These are phyloP conservation scores for Agonopterix subpropinquella DNA, from an alignment of 2,888 invertebrate species.

Conservation along the genomic window DNA sequence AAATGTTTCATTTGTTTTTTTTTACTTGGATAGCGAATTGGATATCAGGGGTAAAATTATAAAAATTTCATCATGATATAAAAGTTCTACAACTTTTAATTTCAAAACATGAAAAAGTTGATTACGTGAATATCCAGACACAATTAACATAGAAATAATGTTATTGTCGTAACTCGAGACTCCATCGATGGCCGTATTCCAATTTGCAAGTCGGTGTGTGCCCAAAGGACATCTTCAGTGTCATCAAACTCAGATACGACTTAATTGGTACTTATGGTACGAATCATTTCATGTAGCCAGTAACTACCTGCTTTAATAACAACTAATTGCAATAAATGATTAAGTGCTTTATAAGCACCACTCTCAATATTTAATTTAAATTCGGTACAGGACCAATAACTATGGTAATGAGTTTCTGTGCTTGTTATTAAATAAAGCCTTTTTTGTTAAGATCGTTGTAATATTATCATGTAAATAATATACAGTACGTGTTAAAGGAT, in stretches of 20 bases:
- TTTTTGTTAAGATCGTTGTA: neutral
- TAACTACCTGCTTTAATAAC: constrained; percentile 40
- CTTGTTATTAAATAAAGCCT: neutral
- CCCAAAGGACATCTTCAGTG: constrained; percentile 47
- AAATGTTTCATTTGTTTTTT: neutral
- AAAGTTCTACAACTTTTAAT: too few relatives aligned
- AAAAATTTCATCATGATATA: too few relatives aligned
- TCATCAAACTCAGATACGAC: constrained; percentile 33
- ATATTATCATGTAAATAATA: constrained; percentile 16
- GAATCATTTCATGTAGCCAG: constrained; percentile 38
- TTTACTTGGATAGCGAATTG: neutral
- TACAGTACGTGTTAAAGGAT: constrained; percentile 30
- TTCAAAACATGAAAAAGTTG: neutral
- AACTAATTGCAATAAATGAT: constrained; percentile 39
- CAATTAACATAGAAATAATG: too few relatives aligned
- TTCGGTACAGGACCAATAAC: constrained; percentile 5
- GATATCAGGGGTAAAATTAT: too few relatives aligned
- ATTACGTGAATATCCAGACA: neutral
- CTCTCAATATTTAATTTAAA: constrained; percentile 14
- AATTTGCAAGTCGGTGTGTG: constrained; percentile 35
- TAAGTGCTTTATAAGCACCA: constrained; percentile 22
- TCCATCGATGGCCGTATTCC: constrained; percentile 11
- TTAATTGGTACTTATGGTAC: constrained; percentile 47
- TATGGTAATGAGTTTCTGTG: constrained; percentile 8
- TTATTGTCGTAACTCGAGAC: neutral